Conservation (phyloP, 2,888 invertebrate genomes). For the Hydraecia micacea region DNA sequence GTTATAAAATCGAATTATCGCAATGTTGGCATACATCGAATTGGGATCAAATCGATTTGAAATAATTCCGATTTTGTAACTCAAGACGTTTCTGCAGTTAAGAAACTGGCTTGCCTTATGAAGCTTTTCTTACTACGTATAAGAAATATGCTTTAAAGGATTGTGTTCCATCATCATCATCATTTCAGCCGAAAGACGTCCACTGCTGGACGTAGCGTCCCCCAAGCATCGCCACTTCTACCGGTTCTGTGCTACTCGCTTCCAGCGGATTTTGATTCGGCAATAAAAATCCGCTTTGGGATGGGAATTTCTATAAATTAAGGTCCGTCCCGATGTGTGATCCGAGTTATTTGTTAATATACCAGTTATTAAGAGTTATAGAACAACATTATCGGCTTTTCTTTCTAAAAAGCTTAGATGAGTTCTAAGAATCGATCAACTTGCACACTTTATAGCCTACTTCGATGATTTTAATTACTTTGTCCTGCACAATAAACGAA, state of each 20-base stretch:
- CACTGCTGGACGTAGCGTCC: not conserved
- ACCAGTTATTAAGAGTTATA: not conserved
- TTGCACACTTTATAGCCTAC: conserved; percentile 12
- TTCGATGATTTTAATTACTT: conserved; percentile 30
- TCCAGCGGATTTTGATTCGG: not conserved
- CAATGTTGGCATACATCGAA: conserved; percentile 46
- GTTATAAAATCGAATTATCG: conserved; percentile 57
- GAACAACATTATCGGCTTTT: not conserved
- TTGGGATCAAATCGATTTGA: conserved; percentile 39
- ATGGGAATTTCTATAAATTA: not conserved
- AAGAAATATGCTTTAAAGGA: not conserved
- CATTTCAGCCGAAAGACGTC: not conserved
- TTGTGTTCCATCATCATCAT: not conserved
- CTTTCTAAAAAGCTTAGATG: not conserved
- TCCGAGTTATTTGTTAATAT: not conserved
- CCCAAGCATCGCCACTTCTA: not conserved
- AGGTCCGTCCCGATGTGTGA: not conserved
- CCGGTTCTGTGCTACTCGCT: not conserved
- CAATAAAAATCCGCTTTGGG: not conserved
- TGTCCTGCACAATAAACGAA: not conserved
- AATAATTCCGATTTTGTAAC: conserved; percentile 45
- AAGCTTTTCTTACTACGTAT: not conserved
- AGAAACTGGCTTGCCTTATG: not conserved
- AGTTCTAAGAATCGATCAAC: not conserved
- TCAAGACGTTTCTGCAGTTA: conserved; percentile 21